Percentiles rank a stretch among this genome's conserved stretches.
These are phyloP conservation scores for Calosoma granatense DNA, from an alignment of 1,140 invertebrate genomes.

Conservation along the genomic window DNA sequence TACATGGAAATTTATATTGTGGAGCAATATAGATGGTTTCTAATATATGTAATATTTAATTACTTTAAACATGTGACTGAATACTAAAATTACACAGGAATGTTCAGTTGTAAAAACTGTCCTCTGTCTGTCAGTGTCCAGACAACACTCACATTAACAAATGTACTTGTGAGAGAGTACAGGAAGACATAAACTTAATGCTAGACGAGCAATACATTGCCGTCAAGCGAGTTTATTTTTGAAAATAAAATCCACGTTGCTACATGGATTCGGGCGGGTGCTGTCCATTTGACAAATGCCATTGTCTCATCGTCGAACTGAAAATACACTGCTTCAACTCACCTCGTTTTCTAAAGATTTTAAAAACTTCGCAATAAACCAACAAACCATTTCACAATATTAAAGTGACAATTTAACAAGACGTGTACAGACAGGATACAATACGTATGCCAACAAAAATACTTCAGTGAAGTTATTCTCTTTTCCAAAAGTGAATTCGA, in stretches of 20 bases:
- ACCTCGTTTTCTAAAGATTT: too few relatives aligned
- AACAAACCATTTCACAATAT: too few relatives aligned
- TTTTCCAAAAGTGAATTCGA: neutral
- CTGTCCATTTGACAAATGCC: neutral
- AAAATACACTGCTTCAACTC: neutral
- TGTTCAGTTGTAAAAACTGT: too few relatives aligned
- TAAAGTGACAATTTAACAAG: neutral
- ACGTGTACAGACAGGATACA: neutral
- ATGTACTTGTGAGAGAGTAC: neutral
- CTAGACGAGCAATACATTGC: neutral
- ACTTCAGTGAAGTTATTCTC: neutral
- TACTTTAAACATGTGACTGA: too few relatives aligned
- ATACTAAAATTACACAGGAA: too few relatives aligned
- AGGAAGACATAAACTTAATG: neutral
- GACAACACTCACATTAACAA: too few relatives aligned
- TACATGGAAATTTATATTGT: too few relatives aligned
- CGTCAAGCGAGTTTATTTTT: neutral
- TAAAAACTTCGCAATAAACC: too few relatives aligned
- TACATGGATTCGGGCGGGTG: too few relatives aligned
- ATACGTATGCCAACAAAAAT: conserved; percentile 3
- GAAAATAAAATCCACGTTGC: neutral
- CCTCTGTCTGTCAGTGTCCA: too few relatives aligned
- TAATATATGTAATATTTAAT: too few relatives aligned
- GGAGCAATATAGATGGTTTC: too few relatives aligned
- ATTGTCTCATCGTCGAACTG: neutral